Conservation (phyloP, 2,888 invertebrate species). For the Pristionchus fissidentatus region DNA sequence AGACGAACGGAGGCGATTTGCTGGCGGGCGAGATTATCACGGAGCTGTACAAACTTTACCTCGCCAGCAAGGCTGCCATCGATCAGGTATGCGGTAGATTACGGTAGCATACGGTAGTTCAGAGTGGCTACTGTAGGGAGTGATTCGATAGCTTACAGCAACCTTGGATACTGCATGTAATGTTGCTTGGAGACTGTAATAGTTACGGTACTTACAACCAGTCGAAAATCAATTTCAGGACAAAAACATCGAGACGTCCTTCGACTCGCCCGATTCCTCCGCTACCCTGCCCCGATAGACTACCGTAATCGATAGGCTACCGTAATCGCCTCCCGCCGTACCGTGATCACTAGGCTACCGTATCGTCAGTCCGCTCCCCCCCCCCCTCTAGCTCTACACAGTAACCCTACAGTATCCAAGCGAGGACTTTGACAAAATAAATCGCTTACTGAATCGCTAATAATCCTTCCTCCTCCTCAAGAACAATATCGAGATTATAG, state of each 20-base stretch:
- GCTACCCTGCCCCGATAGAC: conserved; percentile 63
- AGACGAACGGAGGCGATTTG: conserved; percentile 73
- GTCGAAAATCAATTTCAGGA: conserved; percentile 5
- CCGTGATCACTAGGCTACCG: neutral
- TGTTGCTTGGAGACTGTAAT: too few relatives aligned
- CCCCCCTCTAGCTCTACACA: too few relatives aligned
- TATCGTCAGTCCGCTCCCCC: too few relatives aligned
- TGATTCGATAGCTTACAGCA: too few relatives aligned
- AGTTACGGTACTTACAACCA: too few relatives aligned
- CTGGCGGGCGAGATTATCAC: conserved; percentile 66
- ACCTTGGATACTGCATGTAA: too few relatives aligned
- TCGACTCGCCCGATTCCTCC: conserved; percentile 62
- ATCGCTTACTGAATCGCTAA: conserved; percentile 5
- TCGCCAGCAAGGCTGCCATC: neutral
- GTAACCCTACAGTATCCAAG: conserved; percentile 23
- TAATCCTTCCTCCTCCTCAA: neutral
- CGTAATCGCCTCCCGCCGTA: neutral
- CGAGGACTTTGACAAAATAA: conserved; percentile 34
- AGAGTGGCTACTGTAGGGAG: too few relatives aligned
- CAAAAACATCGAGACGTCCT: conserved; percentile 47
- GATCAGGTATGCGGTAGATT: neutral
- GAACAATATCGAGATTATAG: conserved; percentile 19
- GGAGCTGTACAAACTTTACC: conserved; percentile 51
- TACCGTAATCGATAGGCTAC: neutral
- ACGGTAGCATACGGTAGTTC: too few relatives aligned